Conservation (phyloP, 2,113 vertebrate genomes). For the Esox niger region DNA sequence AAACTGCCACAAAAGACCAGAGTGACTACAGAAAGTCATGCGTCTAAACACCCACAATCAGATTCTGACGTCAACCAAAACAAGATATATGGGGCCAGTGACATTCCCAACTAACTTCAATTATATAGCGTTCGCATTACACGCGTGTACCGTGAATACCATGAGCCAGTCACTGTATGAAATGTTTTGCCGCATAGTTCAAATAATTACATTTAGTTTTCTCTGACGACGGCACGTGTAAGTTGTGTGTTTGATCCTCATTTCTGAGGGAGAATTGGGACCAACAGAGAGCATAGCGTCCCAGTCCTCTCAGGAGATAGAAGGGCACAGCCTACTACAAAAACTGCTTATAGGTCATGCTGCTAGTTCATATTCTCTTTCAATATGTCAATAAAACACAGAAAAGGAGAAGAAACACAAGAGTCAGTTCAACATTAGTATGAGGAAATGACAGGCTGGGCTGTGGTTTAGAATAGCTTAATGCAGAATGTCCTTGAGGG, state of each 20-base stretch:
- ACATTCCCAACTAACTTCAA: background rate
- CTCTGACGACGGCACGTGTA: background rate
- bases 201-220: slow-evolving; percentile 7
- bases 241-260: background rate
- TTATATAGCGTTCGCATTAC: background rate
- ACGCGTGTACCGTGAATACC: background rate
- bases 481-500: background rate
- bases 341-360: background rate
- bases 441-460: background rate
- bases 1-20: background rate
- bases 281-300: background rate
- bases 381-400: background rate
- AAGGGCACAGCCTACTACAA: slow-evolving; percentile 1
- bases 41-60: background rate
- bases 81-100: background rate
- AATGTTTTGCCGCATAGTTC: slow-evolving; percentile 9
- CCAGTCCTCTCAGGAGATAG: background rate
- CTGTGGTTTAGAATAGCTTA: background rate
- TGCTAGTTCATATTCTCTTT: background rate
- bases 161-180: background rate
- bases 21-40: background rate
- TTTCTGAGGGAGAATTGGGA: background rate
- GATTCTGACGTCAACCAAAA: no score
- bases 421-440: background rate
- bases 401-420: background rate